A percentile compares a stretch with the other conserved stretches of the same genome.
phyloP scores from a whole-genome alignment of 1,140 invertebrate species.

The Holcopasites calliopsidis region DNA sequence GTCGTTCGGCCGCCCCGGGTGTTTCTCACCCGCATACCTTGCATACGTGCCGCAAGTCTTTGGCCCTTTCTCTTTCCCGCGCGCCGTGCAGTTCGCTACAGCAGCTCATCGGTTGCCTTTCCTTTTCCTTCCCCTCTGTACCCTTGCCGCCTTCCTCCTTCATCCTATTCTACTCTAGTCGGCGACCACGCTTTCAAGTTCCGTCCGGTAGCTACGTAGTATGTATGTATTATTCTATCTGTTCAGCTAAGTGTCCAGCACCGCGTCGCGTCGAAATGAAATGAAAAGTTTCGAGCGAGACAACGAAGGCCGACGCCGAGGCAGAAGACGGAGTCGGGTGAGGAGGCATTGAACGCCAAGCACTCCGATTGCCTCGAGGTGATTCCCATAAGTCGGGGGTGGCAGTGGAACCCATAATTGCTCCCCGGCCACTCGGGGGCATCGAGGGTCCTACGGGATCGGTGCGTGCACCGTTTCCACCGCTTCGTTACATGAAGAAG shows the following conservation, averaged over 20 bases:
- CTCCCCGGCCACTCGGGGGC: constrained; percentile 47
- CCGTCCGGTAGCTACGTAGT: too few species aligned
- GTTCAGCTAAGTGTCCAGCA: too few species aligned
- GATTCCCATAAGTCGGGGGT: constrained; percentile 76
- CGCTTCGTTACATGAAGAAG: constrained; percentile 67
- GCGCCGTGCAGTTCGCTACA: too few species aligned
- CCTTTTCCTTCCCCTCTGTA: too few species aligned
- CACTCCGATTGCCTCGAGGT: constrained; percentile 69
- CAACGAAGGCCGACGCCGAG: too few species aligned
- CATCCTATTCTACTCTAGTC: too few species aligned
- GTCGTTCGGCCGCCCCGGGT: constrained; percentile 64
- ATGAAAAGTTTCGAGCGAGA: too few species aligned
- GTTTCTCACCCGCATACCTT: constrained; percentile 76
- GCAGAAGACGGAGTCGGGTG: not conserved
- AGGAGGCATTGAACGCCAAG: constrained; percentile 3
- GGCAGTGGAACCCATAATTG: constrained; percentile 61
- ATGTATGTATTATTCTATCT: too few species aligned
- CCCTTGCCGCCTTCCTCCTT: too few species aligned
- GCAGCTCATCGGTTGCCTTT: too few species aligned
- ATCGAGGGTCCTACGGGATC: constrained; percentile 50
- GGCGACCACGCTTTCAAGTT: too few species aligned
- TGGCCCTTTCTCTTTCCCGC: constrained; percentile 18
- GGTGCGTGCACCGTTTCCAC: constrained; percentile 64
- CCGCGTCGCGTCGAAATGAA: too few species aligned
- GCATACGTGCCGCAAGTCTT: constrained; percentile 61